Base-by-base conservation (phyloP, 2,888 invertebrate species). In the Gerris lacustris region DNA sequence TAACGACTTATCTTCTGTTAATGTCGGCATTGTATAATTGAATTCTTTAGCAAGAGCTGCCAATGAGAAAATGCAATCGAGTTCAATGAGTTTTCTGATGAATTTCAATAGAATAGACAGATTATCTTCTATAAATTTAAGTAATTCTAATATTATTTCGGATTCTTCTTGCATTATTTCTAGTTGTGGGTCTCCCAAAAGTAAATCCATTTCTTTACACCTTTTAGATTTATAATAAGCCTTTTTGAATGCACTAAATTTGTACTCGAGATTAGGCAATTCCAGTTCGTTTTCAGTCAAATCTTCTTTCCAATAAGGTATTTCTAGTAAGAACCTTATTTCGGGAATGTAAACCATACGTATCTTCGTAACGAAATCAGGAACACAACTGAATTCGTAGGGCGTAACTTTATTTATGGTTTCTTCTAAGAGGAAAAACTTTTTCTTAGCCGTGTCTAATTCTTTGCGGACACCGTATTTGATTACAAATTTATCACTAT, bases 81-180 rank as follows among this genome's bases (percentile, higher is more conserved):
- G 81, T 76, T 89, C 85, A 0, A 88, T 87, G 71, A 87, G 85
- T 63, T 83, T 73, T 18, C 72, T 67, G 18, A 74, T 70, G 43
- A 76, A 67, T 18, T 66, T 66, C 7, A 74, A 67, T 43, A 75
- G 67, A 31, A 72, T 70, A 44, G 73, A 67, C 67, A 76, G 72
- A 74, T 87, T 82, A 73, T 86, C 84, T 75, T 87, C 80, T 43
- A 91, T 83, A 72, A 84, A 84, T 72, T 85, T 80, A 6, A 88
- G 85, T 66, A 92, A 81, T 11, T 85, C 80, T 79, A 88, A 83
- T 84, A 92, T 87, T 77, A 94, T 89, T 71, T 87, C 82, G 5
- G 88, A 88, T 81, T 95, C 93, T 75, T 89, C 87, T 72, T 90
- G 89, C 76, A 87, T 86, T 77, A 94, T 92, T 78, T 90, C 89